Evolutionary conservation across 1,140 invertebrate species (phyloP), one percentile per base, ranked within the genome.

Genomic region (Caenorhabditis inopinata): DNA sequence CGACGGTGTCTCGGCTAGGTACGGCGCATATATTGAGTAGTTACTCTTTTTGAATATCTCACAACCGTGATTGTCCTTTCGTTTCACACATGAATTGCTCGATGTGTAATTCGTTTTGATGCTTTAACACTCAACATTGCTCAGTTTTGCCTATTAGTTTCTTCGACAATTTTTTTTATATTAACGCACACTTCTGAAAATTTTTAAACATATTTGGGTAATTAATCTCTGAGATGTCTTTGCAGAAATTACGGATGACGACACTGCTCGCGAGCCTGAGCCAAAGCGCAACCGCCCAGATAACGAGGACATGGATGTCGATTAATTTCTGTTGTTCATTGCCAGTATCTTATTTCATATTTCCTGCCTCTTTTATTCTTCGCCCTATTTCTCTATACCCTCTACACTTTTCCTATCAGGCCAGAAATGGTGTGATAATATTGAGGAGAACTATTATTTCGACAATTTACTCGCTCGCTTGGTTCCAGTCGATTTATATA

Each of bases 241-340:
- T 42, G 3, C 45, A 45, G 32, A 38, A 74, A 42, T 7, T 9
- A 4, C 38, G 3, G 48, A 23, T 16, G 73, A 74, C 21, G 49
- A 81, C 21, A 23, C 27, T 12, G n/a, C 51, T 6, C 75, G 47
- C 16, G 79, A 74, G 25, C 79, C 79, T 6, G 38, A 48, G 23
- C 68, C 79, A 4, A 80, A 80, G 49, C 68, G 79, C 35, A 73
- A 73, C 47, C 75, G 73, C 18, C 79, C 79, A 32, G 79, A 80
- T 23, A 45, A 80, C 32, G 62, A 74, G 4, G 73, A 46, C n/a
- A 80, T 80, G 79, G 79, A 80, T 18, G 23, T 80, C 18, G 79
- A 80, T 58, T 80, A 47, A 68, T 1, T 14, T 42, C 38, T 42
- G 6, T 42, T 18, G 0, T 7, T 38, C 12, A 7, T 42, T 11